phyloP scores from a whole-genome alignment of 2,113 vertebrate genomes.

The Aegotheles bennettii region DNA sequence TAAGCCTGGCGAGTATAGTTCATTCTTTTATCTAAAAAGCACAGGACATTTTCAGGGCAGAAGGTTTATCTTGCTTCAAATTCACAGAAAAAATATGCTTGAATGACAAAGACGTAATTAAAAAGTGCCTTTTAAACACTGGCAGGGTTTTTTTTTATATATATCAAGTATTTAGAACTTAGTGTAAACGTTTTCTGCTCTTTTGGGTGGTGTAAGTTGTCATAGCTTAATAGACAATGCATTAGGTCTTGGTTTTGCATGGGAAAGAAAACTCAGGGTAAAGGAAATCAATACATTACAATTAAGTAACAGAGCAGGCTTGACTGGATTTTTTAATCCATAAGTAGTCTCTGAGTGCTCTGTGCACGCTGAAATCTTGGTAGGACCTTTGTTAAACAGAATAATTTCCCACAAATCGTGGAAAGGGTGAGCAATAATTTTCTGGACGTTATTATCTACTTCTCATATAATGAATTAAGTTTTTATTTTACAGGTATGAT shows the following conservation, averaged over 20 bases:
- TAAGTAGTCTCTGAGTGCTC: neutral
- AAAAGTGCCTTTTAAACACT: neutral
- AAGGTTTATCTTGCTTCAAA: neutral
- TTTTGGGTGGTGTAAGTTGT: neutral
- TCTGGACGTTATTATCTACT: neutral
- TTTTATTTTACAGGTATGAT: slow-evolving; percentile 79
- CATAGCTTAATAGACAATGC: neutral
- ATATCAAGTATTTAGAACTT: neutral
- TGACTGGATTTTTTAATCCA: neutral
- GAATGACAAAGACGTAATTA: neutral
- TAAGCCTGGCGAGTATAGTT: neutral
- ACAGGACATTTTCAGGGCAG: neutral
- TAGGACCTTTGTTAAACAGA: neutral
- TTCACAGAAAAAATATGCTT: neutral
- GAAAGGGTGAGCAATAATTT: neutral
- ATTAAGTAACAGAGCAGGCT: neutral
- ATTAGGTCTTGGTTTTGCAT: neutral
- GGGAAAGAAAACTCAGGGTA: neutral
- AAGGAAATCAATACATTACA: neutral
- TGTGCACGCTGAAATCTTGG: neutral
- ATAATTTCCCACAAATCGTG: neutral
- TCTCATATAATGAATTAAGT: neutral
- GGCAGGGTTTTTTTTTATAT: neutral
- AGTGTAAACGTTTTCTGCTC: neutral
- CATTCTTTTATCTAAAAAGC: neutral